Conservation (phyloP, 2,888 invertebrate species). For the Acrobasis suavella region DNA sequence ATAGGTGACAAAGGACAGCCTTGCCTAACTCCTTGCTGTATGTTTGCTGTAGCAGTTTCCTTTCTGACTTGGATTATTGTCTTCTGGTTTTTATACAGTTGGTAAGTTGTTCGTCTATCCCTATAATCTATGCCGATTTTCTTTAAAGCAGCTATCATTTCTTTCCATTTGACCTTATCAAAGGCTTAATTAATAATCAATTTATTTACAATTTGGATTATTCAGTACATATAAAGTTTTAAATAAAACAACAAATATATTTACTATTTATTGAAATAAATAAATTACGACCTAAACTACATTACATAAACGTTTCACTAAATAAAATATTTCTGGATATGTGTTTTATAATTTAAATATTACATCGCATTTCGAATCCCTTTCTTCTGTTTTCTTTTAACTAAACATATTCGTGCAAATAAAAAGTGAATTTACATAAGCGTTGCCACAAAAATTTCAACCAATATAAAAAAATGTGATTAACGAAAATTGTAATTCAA, state of each 20-base stretch:
- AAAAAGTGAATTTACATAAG: background rate
- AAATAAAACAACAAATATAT: constrained; percentile 34
- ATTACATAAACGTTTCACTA: constrained; percentile 28
- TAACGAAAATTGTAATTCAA: no score
- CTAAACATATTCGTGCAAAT: background rate
- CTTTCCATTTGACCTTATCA: no score
- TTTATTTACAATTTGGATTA: background rate
- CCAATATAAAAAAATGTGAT: background rate
- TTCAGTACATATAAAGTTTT: background rate
- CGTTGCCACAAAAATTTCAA: background rate
- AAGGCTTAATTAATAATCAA: no score
- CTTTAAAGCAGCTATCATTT: no score
- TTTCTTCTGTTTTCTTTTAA: background rate
- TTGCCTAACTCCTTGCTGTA: no score
- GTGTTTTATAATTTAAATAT: constrained; percentile 20
- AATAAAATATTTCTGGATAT: constrained; percentile 26
- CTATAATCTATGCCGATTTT: no score
- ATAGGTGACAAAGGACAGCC: no score
- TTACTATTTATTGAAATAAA: constrained; percentile 47
- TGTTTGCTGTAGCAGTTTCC: no score
- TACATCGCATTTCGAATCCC: constrained; percentile 8
- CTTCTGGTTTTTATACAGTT: no score
- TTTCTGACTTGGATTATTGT: no score
- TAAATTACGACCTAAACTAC: constrained; percentile 34
- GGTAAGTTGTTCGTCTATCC: no score